Percentiles rank a stretch among this genome's conserved stretches.
Conservation (phyloP, 2,797 vertebrate species). For the Aulostomus chinensis region DNA sequence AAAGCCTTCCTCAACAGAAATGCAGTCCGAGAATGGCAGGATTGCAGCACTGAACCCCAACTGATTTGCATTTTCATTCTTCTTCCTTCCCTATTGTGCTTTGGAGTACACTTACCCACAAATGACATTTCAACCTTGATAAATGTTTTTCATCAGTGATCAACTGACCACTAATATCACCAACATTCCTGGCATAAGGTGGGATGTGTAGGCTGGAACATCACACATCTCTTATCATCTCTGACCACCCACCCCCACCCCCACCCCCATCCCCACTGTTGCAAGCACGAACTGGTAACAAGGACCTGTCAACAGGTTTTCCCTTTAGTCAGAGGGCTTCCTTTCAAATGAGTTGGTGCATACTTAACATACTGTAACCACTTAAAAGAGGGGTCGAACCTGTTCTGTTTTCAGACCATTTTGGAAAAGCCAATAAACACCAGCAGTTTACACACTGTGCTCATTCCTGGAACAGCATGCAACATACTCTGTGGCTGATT, state of each 20-base stretch:
- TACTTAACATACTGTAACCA: slow-evolving; percentile 46
- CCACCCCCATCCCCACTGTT: neutral
- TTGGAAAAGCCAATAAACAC: slow-evolving; percentile 48
- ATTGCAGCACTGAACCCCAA: neutral
- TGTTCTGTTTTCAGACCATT: slow-evolving; percentile 34
- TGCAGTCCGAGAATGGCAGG: neutral
- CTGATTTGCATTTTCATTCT: neutral
- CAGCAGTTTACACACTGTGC: slow-evolving; percentile 36
- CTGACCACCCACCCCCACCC: too few relatives aligned
- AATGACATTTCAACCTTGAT: too few relatives aligned
- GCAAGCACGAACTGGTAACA: slow-evolving; percentile 25
- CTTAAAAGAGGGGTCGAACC: slow-evolving; percentile 25
- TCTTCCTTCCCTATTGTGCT: too few relatives aligned
- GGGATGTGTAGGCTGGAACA: neutral
- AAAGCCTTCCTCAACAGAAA: neutral
- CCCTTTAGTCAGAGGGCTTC: slow-evolving; percentile 11
- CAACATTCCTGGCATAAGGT: too few relatives aligned
- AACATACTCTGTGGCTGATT: slow-evolving; percentile 30
- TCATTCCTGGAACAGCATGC: slow-evolving; percentile 38
- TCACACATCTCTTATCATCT: slow-evolving; percentile 2
- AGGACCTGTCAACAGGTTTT: slow-evolving; percentile 34
- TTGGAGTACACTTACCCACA: too few relatives aligned
- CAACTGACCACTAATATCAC: too few relatives aligned
- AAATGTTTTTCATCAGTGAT: too few relatives aligned
- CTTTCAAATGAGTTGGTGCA: slow-evolving; percentile 27